Evolutionary conservation across 2,888 invertebrate genomes (phyloP).

Genomic region (Amphipoea oculea): DNA sequence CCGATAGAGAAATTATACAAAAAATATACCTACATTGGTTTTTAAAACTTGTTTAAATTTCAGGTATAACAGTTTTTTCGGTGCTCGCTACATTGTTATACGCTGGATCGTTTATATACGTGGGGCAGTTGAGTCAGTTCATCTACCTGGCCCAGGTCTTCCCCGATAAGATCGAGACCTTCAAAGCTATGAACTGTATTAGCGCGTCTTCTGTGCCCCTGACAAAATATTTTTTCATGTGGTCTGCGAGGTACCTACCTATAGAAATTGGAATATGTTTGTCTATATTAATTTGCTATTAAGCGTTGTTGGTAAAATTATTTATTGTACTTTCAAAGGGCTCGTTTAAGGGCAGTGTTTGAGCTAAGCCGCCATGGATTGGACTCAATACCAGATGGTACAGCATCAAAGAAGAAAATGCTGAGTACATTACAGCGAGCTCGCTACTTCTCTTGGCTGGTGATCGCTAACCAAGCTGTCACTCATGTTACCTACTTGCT

Average conservation of each 20-base stretch:
- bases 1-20: background rate
- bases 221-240: constrained; percentile 80
- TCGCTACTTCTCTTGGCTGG: constrained; percentile 74
- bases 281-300: background rate
- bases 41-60: background rate
- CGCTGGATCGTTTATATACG: constrained; percentile 74
- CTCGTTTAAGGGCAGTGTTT: constrained; percentile 72
- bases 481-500: constrained; percentile 74
- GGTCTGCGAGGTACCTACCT: constrained; percentile 73
- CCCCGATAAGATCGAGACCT: constrained; percentile 75
- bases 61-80: constrained; percentile 47
- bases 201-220: constrained; percentile 78
- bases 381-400: constrained; percentile 68
- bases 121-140: constrained; percentile 76
- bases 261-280: background rate
- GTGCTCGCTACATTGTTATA: constrained; percentile 68
- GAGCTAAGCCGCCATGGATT: constrained; percentile 74
- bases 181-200: constrained; percentile 78
- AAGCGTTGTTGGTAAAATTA: background rate
- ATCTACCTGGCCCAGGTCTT: constrained; percentile 75
- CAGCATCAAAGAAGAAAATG: constrained; percentile 67
- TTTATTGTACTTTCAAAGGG: constrained; percentile 40
- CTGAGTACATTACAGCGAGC: constrained; percentile 69
- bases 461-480: constrained; percentile 73
- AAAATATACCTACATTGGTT: too few relatives aligned